Conservation (phyloP, 2,797 vertebrate genomes). For the Acomys russatus region DNA sequence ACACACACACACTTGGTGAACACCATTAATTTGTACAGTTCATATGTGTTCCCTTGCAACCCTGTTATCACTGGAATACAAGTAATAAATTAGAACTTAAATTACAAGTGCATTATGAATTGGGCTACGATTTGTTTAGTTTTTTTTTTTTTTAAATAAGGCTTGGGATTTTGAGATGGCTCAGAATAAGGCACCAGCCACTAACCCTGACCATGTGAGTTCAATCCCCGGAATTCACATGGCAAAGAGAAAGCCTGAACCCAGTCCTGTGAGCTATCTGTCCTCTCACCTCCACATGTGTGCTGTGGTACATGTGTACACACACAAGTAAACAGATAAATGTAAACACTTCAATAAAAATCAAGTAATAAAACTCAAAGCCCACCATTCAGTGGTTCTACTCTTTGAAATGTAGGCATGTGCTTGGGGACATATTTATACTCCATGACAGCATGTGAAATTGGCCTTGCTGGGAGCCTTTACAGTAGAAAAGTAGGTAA, state of each 20-base stretch:
- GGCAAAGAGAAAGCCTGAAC: background rate
- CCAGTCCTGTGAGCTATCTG: background rate
- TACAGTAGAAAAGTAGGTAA: background rate
- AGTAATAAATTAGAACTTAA: background rate
- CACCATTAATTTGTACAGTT: background rate
- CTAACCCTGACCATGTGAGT: background rate
- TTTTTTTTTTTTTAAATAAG: background rate
- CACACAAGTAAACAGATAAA: background rate
- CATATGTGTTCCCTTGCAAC: background rate
- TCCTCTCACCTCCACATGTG: background rate
- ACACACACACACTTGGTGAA: background rate
- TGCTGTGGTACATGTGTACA: too few relatives aligned
- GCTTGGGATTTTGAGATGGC: background rate
- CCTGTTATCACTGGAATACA: background rate
- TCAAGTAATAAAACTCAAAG: background rate
- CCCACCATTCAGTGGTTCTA: background rate
- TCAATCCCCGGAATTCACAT: background rate
- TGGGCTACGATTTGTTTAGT: background rate
- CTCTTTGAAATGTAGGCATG: background rate
- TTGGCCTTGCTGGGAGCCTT: background rate
- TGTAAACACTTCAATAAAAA: background rate
- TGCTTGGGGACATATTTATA: background rate
- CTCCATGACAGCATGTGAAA: background rate
- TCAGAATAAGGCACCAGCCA: background rate
- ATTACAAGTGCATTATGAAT: background rate